Evolutionary conservation across 2,888 invertebrate species (phyloP).

Genomic region (Erebia ligea): DNA sequence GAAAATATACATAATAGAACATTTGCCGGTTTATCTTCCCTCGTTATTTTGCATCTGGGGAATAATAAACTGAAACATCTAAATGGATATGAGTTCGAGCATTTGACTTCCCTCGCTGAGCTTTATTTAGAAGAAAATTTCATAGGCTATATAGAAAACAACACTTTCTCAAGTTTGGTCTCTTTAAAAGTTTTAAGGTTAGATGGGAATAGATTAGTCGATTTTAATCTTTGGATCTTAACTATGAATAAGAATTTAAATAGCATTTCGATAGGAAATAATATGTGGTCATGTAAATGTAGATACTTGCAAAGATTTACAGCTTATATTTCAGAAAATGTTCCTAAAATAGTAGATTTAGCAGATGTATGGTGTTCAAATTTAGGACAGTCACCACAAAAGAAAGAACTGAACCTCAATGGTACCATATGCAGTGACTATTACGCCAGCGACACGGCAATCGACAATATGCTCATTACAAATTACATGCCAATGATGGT

Average conservation of each 20-base stretch:
- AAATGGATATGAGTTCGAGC: conserved; percentile 93
- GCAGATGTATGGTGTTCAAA: conserved; percentile 91
- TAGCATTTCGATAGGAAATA: conserved; percentile 90
- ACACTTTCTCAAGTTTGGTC: conserved; percentile 89
- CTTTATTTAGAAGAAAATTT: conserved; percentile 94
- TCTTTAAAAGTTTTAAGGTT: conserved; percentile 90
- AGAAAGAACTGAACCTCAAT: conserved; percentile 91
- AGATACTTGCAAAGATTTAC: conserved; percentile 93
- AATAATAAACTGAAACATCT: conserved; percentile 91
- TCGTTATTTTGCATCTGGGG: conserved; percentile 92
- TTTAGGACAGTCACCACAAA: conserved; percentile 86
- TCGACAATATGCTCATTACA: conserved; percentile 91
- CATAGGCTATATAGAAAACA: conserved; percentile 89
- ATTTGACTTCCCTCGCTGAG: conserved; percentile 90
- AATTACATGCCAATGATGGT: conserved; percentile 93
- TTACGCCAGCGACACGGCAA: conserved; percentile 91
- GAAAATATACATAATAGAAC: conserved; percentile 94
- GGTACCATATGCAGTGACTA: conserved; percentile 94
- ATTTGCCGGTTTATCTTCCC: conserved; percentile 91
- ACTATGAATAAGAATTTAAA: conserved; percentile 85
- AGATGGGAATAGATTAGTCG: conserved; percentile 92
- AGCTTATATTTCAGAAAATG: conserved; percentile 90
- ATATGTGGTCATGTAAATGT: conserved; percentile 96
- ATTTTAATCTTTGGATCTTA: conserved; percentile 91
- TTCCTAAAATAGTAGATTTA: conserved; percentile 88